Base-by-base conservation (phyloP, 2,888 invertebrate species). In the Ceriagrion tenellum region DNA sequence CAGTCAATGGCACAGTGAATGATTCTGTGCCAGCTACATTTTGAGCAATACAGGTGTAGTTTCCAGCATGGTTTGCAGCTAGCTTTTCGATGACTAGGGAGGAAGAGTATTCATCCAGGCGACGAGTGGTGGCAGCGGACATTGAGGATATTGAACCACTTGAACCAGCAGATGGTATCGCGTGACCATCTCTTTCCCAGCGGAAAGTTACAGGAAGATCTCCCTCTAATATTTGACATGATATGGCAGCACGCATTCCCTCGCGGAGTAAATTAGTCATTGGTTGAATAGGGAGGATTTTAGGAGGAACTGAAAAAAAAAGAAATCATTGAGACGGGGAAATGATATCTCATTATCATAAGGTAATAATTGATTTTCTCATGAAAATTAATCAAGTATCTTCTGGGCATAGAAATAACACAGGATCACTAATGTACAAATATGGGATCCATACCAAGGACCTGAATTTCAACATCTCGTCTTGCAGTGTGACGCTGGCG, bases 141-240 rank as follows among this genome's bases (percentile, higher is more conserved):
- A 93, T 74, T 47, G 69, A 93, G 47, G 89, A 89, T 40, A 63
- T n/a, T 96, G 96, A 95, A 95, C 95, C 96, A 95, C 96, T 96
- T 95, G 96, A 96, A 95, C 96, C 97, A 98, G 97, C 95, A 98
- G 97, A 95, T 96, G 98, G 97, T 96, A 99, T 98, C 12, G 98
- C 97, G 96, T 98, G 98, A 91, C 98, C 98, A 97, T 99, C 98
- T 97, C 99, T 98, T 96, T 98, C 98, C 99, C 99, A 99, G 95
- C 98, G 98, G 97, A 99, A 99, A 96, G 98, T 98, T 96, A 99
- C 98, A 93, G 99, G 99, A 96, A 99, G 98, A 97, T 99, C 99
- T 47, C 99, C 99, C 97, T 99, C 99, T 96, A 99, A 98, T 96
- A 99, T 98, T 97, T 99, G 98, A 97, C 99, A 99, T 96, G 99